phyloP scores from a whole-genome alignment of 2,888 invertebrate genomes.

The Cerastis rubricosa region DNA sequence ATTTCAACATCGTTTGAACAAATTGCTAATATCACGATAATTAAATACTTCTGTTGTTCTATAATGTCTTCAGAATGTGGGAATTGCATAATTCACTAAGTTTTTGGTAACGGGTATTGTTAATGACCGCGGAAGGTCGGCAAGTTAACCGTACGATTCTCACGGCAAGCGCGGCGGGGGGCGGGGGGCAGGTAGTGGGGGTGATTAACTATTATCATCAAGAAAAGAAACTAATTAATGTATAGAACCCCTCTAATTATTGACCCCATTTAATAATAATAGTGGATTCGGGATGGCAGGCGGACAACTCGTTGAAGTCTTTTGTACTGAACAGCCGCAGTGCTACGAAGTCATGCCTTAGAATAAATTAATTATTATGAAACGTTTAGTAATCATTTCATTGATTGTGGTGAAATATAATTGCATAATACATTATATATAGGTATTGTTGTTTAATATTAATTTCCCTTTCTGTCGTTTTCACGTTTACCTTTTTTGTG shows the following conservation, averaged over 20 bases:
- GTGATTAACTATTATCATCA: constrained; percentile 29
- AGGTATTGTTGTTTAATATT: neutral
- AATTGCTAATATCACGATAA: constrained; percentile 61
- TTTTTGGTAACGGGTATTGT: constrained; percentile 67
- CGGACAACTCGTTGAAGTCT: constrained; percentile 86
- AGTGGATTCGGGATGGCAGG: constrained; percentile 31
- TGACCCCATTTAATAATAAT: constrained; percentile 23
- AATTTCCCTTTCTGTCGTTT: too few relatives aligned
- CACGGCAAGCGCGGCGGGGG: constrained; percentile 49
- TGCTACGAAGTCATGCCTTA: constrained; percentile 28
- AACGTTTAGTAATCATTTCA: constrained; percentile 15
- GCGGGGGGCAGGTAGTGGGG: constrained; percentile 17
- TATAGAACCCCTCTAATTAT: constrained; percentile 19
- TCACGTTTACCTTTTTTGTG: neutral
- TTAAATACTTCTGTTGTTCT: constrained; percentile 54
- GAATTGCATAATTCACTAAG: constrained; percentile 64
- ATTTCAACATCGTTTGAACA: constrained; percentile 52
- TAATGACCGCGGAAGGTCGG: constrained; percentile 68
- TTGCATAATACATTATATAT: neutral
- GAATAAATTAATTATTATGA: constrained; percentile 37
- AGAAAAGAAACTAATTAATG: constrained; percentile 46
- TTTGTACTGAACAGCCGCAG: constrained; percentile 74
- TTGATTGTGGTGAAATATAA: neutral
- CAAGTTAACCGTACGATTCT: constrained; percentile 64
- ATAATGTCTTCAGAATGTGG: constrained; percentile 58